Conservation (phyloP, 1,140 invertebrate genomes). For the Ooceraea biroi region DNA sequence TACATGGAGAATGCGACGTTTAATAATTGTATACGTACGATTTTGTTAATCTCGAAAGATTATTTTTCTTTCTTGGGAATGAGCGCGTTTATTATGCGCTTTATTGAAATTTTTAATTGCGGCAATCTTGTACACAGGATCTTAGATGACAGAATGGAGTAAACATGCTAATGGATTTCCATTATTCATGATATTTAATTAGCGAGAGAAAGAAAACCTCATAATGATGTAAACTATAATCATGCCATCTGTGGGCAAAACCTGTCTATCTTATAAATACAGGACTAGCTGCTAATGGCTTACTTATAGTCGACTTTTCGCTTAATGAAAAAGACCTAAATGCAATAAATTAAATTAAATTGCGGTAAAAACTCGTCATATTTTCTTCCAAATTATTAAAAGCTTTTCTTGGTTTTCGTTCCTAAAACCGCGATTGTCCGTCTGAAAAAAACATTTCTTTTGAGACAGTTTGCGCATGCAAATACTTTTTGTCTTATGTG, state of each 20-base stretch:
- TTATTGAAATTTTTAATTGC: background rate
- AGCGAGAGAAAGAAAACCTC: background rate
- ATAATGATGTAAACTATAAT: constrained; percentile 43
- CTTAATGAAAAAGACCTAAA: constrained; percentile 59
- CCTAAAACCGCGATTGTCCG: constrained; percentile 4
- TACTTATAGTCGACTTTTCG: constrained; percentile 42
- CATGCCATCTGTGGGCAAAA: constrained; percentile 16
- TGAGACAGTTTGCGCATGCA: constrained; percentile 9
- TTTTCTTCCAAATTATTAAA: constrained; percentile 30
- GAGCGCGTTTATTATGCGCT: background rate
- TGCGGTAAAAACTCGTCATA: constrained; percentile 22
- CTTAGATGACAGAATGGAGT: background rate
- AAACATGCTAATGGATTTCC: background rate
- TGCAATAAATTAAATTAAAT: constrained; percentile 32
- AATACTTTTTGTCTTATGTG: constrained; percentile 8
- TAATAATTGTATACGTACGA: background rate
- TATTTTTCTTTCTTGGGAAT: background rate
- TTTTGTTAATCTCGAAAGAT: constrained; percentile 10
- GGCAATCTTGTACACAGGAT: background rate
- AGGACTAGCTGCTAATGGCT: constrained; percentile 28
- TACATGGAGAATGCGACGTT: background rate
- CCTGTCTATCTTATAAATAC: constrained; percentile 4
- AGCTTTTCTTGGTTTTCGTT: background rate
- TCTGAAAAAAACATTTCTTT: constrained; percentile 11
- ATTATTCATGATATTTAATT: constrained; percentile 43